phyloP scores from a whole-genome alignment of 2,797 vertebrate genomes.

The Otus scops region DNA sequence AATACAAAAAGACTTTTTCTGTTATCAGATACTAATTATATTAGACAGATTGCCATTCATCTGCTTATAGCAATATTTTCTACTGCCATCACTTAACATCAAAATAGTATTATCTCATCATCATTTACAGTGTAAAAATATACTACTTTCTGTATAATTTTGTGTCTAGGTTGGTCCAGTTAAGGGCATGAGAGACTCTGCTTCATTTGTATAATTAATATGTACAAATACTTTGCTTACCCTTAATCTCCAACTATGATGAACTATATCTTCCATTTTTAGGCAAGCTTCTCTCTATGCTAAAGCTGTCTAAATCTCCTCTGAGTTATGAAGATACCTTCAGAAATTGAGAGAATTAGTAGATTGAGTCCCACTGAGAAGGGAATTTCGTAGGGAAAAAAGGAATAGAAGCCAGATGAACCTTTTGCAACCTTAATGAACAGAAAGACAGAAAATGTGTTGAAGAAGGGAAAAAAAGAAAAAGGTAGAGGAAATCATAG shows the following conservation, averaged over 20 bases:
- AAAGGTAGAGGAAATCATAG: neutral
- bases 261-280: conserved; percentile 8
- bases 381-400: neutral
- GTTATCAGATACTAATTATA: conserved; percentile 33
- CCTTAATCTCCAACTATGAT: neutral
- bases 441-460: neutral
- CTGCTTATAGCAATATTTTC: conserved; percentile 30
- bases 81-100: conserved; percentile 17
- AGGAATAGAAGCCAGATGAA: neutral
- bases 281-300: neutral
- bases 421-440: neutral
- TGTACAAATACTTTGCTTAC: neutral
- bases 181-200: neutral
- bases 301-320: conserved; percentile 6
- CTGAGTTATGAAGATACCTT: conserved; percentile 9
- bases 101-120: conserved; percentile 20
- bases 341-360: neutral
- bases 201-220: neutral
- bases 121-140: neutral
- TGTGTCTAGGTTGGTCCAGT: neutral
- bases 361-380: neutral
- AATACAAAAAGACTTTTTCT: conserved; percentile 34
- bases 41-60: conserved; percentile 23
- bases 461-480: neutral
- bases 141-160: neutral